A percentile compares a stretch with the other conserved stretches of the same genome.
Conservation (phyloP, 2,888 invertebrate genomes). For the Seira ritae region DNA sequence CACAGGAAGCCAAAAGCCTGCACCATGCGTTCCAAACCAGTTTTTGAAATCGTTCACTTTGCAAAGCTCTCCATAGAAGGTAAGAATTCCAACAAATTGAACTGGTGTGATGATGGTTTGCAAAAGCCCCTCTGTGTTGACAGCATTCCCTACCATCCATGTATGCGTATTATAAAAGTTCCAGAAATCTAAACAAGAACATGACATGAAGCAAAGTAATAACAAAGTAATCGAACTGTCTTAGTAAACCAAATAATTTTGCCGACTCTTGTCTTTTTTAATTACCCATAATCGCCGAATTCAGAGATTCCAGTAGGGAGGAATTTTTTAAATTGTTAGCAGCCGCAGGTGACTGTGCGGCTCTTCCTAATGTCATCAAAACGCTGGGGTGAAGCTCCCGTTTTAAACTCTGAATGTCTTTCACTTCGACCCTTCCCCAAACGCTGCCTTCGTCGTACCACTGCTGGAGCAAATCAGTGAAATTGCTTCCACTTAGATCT, state of each 20-base stretch:
- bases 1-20: conserved; percentile 90
- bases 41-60: conserved; percentile 88
- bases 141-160: conserved; percentile 35
- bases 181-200: conserved; percentile 65
- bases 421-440: conserved; percentile 78
- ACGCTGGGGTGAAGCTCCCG: conserved; percentile 80
- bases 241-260: neutral
- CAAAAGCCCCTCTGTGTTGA: conserved; percentile 26
- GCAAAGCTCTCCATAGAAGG: conserved; percentile 89
- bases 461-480: conserved; percentile 55
- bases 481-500: conserved; percentile 51
- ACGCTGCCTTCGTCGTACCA: conserved; percentile 71
- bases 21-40: conserved; percentile 90
- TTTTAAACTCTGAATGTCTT: conserved; percentile 79
- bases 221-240: neutral
- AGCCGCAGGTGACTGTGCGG: conserved; percentile 87
- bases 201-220: neutral
- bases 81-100: conserved; percentile 79
- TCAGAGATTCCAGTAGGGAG: conserved; percentile 82
- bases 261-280: no score
- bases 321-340: conserved; percentile 86
- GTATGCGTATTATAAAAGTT: conserved; percentile 61
- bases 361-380: conserved; percentile 86
- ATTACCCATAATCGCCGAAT: conserved; percentile 79
- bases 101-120: conserved; percentile 52